Conservation (phyloP, 2,888 invertebrate species). For the Eupithecia centaureata region DNA sequence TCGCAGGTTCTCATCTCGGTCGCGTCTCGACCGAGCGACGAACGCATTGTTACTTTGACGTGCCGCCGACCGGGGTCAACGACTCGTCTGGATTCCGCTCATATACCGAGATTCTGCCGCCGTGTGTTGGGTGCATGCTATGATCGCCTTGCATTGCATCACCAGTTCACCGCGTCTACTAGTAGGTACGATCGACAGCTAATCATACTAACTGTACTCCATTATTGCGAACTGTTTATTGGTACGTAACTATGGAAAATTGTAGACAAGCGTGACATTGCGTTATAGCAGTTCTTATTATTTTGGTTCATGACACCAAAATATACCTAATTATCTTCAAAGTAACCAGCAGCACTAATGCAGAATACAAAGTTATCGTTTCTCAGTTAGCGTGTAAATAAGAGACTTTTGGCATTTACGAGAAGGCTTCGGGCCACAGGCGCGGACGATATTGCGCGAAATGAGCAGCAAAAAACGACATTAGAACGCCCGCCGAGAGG, state of each 20-base stretch:
- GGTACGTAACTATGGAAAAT: neutral
- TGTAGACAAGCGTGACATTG: neutral
- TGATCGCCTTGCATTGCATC: conserved; percentile 36
- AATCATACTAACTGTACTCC: neutral
- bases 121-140: conserved; percentile 38
- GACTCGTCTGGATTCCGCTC: conserved; percentile 81
- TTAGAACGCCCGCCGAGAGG: conserved; percentile 58
- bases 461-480: conserved; percentile 60
- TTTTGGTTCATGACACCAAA: neutral
- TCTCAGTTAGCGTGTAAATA: conserved; percentile 29
- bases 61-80: conserved; percentile 76
- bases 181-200: conserved; percentile 3
- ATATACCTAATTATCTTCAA: neutral
- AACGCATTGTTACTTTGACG: conserved; percentile 80
- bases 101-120: conserved; percentile 66
- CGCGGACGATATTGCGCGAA: conserved; percentile 42
- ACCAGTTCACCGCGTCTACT: conserved; percentile 19
- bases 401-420: conserved; percentile 41
- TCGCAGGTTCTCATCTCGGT: conserved; percentile 51
- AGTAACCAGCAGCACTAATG: conserved; percentile 1
- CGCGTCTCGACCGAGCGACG: conserved; percentile 57
- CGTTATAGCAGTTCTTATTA: neutral
- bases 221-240: neutral
- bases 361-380: conserved; percentile 23
- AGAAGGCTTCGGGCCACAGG: conserved; percentile 45